Evolutionary conservation across 1,140 invertebrate genomes (phyloP).

Genomic region (Drosophila kepulauana): DNA sequence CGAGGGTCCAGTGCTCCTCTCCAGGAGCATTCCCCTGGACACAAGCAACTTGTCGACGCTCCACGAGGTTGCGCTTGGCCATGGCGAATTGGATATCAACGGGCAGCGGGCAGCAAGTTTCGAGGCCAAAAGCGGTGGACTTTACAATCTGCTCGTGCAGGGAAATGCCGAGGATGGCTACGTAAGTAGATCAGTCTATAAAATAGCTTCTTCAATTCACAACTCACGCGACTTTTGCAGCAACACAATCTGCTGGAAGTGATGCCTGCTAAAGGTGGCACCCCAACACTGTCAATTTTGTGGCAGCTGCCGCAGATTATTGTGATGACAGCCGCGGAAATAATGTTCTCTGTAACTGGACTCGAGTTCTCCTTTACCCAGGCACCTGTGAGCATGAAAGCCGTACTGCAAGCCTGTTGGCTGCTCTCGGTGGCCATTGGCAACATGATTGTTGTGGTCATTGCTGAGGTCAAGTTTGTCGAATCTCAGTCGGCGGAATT

Average conservation of each 20-base stretch:
- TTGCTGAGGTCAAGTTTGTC: constrained; percentile 87
- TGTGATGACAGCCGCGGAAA: constrained; percentile 93
- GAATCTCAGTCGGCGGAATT: constrained; percentile 89
- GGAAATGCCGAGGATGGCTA: constrained; percentile 87
- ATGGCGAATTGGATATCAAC: constrained; percentile 84
- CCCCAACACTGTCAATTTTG: constrained; percentile 91
- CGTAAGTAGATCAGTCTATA: constrained; percentile 11
- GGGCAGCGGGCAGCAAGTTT: constrained; percentile 68
- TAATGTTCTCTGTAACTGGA: constrained; percentile 96
- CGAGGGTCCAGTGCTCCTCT: constrained; percentile 50
- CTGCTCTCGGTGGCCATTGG: constrained; percentile 95
- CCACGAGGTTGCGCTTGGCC: constrained; percentile 80
- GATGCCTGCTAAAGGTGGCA: constrained; percentile 87
- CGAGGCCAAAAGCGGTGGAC: constrained; percentile 86
- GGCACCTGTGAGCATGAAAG: constrained; percentile 96
- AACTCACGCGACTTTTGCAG: constrained; percentile 10
- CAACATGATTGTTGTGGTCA: constrained; percentile 91
- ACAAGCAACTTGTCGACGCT: constrained; percentile 75
- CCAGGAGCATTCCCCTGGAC: constrained; percentile 8
- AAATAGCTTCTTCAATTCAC: not conserved
- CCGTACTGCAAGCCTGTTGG: constrained; percentile 95
- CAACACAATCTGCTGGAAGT: constrained; percentile 78
- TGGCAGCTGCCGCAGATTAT: constrained; percentile 95
- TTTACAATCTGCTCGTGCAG: constrained; percentile 86
- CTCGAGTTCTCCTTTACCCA: constrained; percentile 96